Conservation (phyloP, 1,140 invertebrate genomes). For the Papilio polytes region DNA sequence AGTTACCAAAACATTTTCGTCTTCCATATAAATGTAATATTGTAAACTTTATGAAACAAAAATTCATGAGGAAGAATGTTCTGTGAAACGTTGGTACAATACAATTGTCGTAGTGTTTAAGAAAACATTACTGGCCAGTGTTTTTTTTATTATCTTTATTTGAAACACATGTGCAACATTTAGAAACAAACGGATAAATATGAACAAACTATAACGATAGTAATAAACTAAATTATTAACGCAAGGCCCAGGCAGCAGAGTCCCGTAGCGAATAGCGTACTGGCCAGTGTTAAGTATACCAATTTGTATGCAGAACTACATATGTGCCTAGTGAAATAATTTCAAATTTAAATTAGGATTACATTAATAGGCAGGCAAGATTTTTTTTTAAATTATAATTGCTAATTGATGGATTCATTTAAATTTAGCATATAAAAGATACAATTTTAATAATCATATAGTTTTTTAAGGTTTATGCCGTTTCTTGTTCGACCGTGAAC, state of each 20-base stretch:
- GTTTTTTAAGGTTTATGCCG: neutral
- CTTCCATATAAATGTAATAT: neutral
- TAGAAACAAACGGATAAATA: too few species aligned
- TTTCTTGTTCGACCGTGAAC: neutral
- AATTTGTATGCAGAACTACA: neutral
- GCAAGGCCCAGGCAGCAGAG: too few species aligned
- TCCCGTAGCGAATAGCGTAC: too few species aligned
- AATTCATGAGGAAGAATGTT: too few species aligned
- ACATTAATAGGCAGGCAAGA: neutral
- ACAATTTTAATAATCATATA: neutral
- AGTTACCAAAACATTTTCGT: neutral
- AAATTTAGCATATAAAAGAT: neutral
- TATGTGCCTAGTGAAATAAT: neutral
- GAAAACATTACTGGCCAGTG: neutral
- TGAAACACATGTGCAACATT: too few species aligned
- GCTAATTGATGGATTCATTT: neutral
- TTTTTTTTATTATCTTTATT: too few species aligned
- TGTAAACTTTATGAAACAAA: too few species aligned
- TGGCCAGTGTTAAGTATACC: neutral
- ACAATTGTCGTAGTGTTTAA: neutral
- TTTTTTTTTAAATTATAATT: neutral
- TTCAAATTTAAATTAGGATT: neutral
- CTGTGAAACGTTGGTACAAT: neutral
- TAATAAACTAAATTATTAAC: too few species aligned
- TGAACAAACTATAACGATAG: too few species aligned